phyloP scores from a whole-genome alignment of 2,797 vertebrate species.

The Spizella passerina region DNA sequence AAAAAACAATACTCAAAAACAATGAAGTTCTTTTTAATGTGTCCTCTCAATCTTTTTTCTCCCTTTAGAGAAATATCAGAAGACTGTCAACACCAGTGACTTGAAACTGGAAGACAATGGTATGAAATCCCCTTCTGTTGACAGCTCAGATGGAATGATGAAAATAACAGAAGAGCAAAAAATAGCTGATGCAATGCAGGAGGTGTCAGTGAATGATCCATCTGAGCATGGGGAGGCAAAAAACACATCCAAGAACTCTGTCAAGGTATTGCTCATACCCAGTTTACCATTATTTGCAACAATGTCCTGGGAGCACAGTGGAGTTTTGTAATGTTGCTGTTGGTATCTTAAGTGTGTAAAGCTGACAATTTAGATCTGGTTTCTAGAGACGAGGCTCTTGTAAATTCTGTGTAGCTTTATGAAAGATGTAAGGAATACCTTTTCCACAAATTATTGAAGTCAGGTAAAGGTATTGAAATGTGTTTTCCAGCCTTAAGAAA shows the following conservation, averaged over 20 bases:
- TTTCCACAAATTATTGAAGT: neutral
- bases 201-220: neutral
- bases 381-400: neutral
- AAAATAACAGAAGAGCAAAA: neutral
- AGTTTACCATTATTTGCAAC: neutral
- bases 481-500: neutral
- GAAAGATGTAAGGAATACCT: neutral
- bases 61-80: conserved; percentile 65
- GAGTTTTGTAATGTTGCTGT: neutral
- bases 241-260: neutral
- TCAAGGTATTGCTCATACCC: conserved; percentile 38
- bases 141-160: neutral
- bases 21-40: neutral
- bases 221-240: neutral
- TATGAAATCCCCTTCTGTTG: conserved; percentile 18
- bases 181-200: neutral
- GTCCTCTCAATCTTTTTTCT: neutral
- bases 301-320: neutral
- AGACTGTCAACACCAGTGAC: conserved; percentile 21
- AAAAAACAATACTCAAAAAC: neutral
- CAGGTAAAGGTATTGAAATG: neutral
- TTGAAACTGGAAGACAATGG: conserved; percentile 35
- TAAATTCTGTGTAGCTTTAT: neutral
- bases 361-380: neutral
- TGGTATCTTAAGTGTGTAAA: neutral